Evolutionary conservation across 2,888 invertebrate species (phyloP), one percentile per base, ranked within the genome.

Genomic region (Acanthosoma haemorrhoidale): DNA sequence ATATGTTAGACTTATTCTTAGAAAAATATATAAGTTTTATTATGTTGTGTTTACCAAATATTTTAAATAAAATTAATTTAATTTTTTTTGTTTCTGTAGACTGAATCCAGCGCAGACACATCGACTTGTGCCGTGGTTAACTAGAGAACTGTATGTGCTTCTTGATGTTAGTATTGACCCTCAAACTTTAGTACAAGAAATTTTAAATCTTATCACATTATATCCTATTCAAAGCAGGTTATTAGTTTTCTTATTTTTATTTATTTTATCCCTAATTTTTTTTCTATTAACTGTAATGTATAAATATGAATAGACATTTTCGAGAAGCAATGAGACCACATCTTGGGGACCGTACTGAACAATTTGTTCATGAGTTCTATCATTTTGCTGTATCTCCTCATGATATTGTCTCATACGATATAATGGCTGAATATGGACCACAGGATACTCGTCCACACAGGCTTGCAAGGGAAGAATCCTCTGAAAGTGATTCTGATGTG

Each of bases 351-450:
- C 84, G 88, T 75, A 91, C 94, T 0, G 86, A 87, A 70, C 96
- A 96, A 80, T 96, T 96, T 79, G 84, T 92, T 34, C 94, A 96
- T 78, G 96, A 96, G 78, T 85, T 96, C 72, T 87, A 88, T 76
- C 88, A 87, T 79, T 96, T 90, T 81, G 93, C 96, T 34, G 85
- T 89, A 31, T 93, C 94, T 11, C 92, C 92, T 0, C 92, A 88
- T 79, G 93, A 93, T 78, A 87, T 96, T 86, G 83, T 87, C 68
- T 91, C 90, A n/a, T 91, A 91, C 77, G 91, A 91, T 78, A 83
- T 88, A 3, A 36, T 68, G 16, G 70, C 71, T 36, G 63, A 71
- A 36, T 74, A 75, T 21, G 51, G 38, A 25, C 39, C 41, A 16
- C 61, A 32, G 8, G 61, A 36, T n/a, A 39, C 39, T 0, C 39